Percentiles rank a stretch among this genome's conserved stretches.
Conservation (phyloP, 2,113 vertebrate genomes). For the Mirounga angustirostris region DNA sequence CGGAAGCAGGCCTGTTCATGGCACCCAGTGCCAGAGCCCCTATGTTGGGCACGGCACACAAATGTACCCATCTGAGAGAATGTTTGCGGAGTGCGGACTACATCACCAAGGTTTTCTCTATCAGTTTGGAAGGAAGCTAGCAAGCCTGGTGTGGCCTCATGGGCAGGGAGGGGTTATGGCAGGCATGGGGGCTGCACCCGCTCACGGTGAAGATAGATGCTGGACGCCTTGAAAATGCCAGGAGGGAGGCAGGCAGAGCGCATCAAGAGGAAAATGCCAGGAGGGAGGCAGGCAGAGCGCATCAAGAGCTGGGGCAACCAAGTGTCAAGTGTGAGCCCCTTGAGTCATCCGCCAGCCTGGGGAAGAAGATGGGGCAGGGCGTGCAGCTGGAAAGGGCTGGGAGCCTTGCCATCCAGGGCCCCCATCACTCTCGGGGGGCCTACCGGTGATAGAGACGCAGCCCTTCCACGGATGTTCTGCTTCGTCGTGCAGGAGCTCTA, state of each 20-base stretch:
- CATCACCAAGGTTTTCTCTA: neutral
- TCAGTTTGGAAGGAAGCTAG: too few relatives aligned
- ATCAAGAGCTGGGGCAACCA: neutral
- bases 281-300: neutral
- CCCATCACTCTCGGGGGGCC: too few relatives aligned
- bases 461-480: too few relatives aligned
- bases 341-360: neutral
- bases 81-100: neutral
- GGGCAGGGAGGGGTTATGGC: neutral
- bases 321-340: neutral
- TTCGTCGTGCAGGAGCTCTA: accelerated
- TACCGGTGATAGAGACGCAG: neutral
- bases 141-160: too few relatives aligned
- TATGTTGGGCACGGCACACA: neutral
- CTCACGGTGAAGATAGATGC: neutral
- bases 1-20: neutral
- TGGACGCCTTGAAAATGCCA: too few relatives aligned
- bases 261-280: neutral
- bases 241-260: neutral
- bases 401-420: too few relatives aligned
- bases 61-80: neutral
- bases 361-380: neutral
- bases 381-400: neutral
- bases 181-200: neutral
- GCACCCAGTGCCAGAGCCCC: accelerated